Percentiles rank a stretch among this genome's conserved stretches.
phyloP scores from a whole-genome alignment of 2,113 vertebrate species.

The Penelope pileata region DNA sequence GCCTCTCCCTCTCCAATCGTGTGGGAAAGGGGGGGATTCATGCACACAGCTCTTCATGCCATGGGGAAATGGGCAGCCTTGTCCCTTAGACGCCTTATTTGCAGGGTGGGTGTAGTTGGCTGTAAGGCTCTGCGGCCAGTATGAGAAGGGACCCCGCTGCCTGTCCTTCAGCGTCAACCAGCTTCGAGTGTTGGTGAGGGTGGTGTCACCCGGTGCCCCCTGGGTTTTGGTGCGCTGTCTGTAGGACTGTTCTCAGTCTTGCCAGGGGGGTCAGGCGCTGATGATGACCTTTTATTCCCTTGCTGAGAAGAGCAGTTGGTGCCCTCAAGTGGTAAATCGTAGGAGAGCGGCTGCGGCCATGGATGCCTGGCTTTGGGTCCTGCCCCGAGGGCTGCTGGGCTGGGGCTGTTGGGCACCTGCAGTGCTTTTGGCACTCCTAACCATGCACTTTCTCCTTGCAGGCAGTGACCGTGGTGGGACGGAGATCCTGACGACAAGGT shows the following conservation, averaged over 20 bases:
- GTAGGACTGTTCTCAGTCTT: neutral
- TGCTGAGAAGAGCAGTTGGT: constrained; percentile 54
- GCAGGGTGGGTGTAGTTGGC: neutral
- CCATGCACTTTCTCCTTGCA: constrained; percentile 10
- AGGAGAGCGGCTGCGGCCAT: neutral
- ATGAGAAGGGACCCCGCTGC: neutral
- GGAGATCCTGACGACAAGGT: neutral
- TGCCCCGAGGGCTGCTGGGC: neutral
- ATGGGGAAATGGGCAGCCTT: neutral
- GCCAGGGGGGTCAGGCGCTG: neutral
- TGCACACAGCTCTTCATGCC: too few relatives aligned
- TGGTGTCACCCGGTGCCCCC: accelerated
- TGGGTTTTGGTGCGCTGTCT: neutral
- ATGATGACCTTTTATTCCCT: constrained; percentile 59
- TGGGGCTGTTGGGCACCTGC: accelerated
- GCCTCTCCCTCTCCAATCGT: neutral
- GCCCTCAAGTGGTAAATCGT: constrained; percentile 64
- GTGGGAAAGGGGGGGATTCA: neutral
- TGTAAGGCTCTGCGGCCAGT: neutral
- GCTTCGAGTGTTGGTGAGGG: neutral
- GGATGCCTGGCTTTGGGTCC: neutral
- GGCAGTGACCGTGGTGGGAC: neutral
- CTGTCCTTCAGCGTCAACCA: neutral
- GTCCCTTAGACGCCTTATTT: neutral
- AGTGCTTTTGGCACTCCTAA: neutral